Percentiles rank a stretch among this genome's conserved stretches.
Evolutionary conservation across 2,113 vertebrate species (phyloP).

Genomic region (Sclerurus mexicanus): DNA sequence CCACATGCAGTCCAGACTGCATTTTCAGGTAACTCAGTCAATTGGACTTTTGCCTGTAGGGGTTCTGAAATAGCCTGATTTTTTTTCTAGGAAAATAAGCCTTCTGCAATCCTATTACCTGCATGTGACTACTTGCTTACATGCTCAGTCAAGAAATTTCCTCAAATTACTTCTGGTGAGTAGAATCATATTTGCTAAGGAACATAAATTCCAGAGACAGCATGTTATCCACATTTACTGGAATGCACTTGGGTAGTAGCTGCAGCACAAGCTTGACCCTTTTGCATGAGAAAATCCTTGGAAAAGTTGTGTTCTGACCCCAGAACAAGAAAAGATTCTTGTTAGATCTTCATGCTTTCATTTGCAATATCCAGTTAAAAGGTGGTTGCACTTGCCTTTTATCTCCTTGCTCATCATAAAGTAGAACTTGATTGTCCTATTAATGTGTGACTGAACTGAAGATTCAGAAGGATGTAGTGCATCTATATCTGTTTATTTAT

Average conservation of each 20-base stretch:
- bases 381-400: background rate
- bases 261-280: background rate
- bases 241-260: background rate
- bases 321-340: background rate
- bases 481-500: background rate
- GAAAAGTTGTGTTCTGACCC: background rate
- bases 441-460: accelerated
- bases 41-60: background rate
- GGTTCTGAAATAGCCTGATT: background rate
- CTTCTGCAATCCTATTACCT: background rate
- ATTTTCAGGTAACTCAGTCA: background rate
- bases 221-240: accelerated
- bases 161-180: background rate
- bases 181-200: accelerated
- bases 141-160: background rate
- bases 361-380: background rate
- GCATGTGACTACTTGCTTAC: background rate
- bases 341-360: background rate
- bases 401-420: background rate
- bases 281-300: background rate
- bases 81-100: background rate
- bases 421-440: background rate
- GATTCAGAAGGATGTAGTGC: background rate
- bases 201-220: background rate
- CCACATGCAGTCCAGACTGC: background rate